Conservation (phyloP, 2,113 vertebrate genomes). For the Pristiophorus japonicus region DNA sequence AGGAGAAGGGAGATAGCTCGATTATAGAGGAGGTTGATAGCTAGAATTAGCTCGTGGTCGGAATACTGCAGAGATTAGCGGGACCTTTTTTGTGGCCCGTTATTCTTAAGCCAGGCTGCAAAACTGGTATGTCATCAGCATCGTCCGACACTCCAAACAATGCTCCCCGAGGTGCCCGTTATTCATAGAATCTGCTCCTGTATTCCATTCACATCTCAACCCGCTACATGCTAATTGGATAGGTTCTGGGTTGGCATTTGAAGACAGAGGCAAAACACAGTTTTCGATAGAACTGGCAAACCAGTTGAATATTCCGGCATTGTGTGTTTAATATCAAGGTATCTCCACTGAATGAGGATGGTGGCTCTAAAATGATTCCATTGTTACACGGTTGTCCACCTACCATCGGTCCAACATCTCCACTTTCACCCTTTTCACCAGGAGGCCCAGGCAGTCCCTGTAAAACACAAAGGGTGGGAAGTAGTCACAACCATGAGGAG, state of each 20-base stretch:
- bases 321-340: too few species aligned
- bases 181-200: neutral
- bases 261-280: too few species aligned
- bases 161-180: neutral
- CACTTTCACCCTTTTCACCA: conserved; percentile 97
- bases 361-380: neutral
- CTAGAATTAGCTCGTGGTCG: neutral
- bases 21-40: too few species aligned
- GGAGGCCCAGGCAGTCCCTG: conserved; percentile 92
- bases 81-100: neutral
- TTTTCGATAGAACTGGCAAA: neutral
- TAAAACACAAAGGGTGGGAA: neutral
- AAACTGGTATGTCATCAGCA: neutral
- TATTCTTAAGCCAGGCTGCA: neutral
- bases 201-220: neutral
- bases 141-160: neutral
- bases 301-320: neutral
- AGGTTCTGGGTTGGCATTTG: neutral
- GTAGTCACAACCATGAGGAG: neutral
- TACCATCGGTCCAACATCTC: conserved; percentile 97
- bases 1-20: too few species aligned
- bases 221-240: neutral
- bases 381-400: conserved; percentile 41
- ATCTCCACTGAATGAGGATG: neutral
- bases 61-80: neutral